Conservation (phyloP, 2,888 invertebrate species). For the Rhorus exstirpatorius region DNA sequence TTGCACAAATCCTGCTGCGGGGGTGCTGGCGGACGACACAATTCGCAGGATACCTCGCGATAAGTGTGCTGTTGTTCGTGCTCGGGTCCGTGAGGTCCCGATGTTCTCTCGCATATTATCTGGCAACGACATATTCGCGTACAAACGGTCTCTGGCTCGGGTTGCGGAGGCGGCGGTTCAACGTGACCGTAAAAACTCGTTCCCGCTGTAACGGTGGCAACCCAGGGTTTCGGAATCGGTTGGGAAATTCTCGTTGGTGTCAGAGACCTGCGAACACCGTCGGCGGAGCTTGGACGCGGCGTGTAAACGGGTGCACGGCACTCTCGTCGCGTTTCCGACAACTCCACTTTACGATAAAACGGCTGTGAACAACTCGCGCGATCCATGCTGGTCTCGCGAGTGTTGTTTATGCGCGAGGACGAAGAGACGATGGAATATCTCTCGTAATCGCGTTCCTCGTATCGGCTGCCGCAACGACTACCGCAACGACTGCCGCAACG, state of each 20-base stretch:
- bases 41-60: constrained; percentile 72
- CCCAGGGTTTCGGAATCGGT: constrained; percentile 84
- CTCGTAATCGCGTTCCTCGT: constrained; percentile 68
- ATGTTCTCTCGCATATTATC: constrained; percentile 73
- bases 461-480: constrained; percentile 58
- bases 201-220: constrained; percentile 81
- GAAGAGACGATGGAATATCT: constrained; percentile 39
- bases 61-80: constrained; percentile 71
- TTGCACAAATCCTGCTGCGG: constrained; percentile 40
- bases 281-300: constrained; percentile 80
- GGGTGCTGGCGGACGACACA: constrained; percentile 61
- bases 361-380: constrained; percentile 81
- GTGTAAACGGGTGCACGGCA: constrained; percentile 71
- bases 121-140: constrained; percentile 72
- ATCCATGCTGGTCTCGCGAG: constrained; percentile 77
- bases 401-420: constrained; percentile 53
- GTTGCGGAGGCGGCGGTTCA: constrained; percentile 72
- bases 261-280: constrained; percentile 82
- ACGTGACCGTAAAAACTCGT: constrained; percentile 80
- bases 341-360: constrained; percentile 79
- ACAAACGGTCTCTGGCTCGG: constrained; percentile 72
- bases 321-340: constrained; percentile 76
- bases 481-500: constrained; percentile 66
- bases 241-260: constrained; percentile 84
- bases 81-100: constrained; percentile 68